phyloP scores from a whole-genome alignment of 2,888 invertebrate species.

The Drosophila robusta region DNA sequence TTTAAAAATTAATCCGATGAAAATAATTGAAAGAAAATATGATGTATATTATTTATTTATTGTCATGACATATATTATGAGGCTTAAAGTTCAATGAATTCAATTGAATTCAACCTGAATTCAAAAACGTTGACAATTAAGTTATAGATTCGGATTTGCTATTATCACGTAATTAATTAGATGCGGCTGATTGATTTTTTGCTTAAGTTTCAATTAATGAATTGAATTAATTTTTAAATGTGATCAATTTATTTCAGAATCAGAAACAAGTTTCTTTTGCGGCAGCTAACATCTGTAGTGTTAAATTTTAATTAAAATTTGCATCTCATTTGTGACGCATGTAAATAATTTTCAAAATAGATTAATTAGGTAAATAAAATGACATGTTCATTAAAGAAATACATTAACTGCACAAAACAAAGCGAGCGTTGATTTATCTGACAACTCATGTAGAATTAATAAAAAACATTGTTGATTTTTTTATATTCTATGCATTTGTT shows the following conservation, averaged over 20 bases:
- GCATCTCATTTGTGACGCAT: slow-evolving; percentile 24
- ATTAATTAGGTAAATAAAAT: slow-evolving; percentile 36
- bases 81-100: slow-evolving; percentile 12
- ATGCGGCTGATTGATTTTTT: background rate
- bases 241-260: background rate
- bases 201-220: background rate
- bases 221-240: background rate
- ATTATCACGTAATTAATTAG: background rate
- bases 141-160: background rate
- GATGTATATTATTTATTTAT: background rate
- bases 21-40: background rate
- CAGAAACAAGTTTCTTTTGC: too few species aligned
- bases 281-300: too few species aligned
- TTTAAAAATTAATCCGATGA: background rate
- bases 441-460: slow-evolving; percentile 4
- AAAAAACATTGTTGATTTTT: background rate
- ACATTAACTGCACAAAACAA: slow-evolving; percentile 5
- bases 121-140: slow-evolving; percentile 3
- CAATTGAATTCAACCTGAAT: background rate
- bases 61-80: background rate
- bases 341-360: slow-evolving; percentile 43
- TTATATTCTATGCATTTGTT: slow-evolving; percentile 6
- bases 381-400: slow-evolving; percentile 35
- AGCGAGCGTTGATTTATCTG: slow-evolving; percentile 12
- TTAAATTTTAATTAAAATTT: slow-evolving; percentile 45